Evolutionary conservation across 2,797 vertebrate species (phyloP), one percentile per base, ranked within the genome.

Genomic region (Lithobates pipiens): DNA sequence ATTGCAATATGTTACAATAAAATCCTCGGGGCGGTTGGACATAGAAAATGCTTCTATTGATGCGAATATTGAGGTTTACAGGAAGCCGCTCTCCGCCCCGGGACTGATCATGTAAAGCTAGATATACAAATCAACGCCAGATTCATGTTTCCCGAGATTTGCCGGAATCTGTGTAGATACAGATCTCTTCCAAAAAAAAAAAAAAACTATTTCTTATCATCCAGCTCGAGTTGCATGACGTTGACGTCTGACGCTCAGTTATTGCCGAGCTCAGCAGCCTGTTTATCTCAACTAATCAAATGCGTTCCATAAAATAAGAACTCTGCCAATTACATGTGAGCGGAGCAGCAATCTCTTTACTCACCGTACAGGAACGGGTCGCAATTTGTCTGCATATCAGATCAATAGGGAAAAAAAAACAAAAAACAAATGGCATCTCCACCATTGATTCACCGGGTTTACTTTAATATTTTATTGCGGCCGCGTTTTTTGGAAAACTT

Each of bases 371-470:
- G 69, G 36, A 79, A n/a, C 18, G 83, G 27, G n/a, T 32, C 18
- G 61, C 69, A 74, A 69, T 85, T 80, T 85, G 61, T 76, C 84
- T 70, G 77, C 77, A 70, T 54, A 32, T 76, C 36, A 69, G 71
- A 80, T 80, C 77, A 44, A 81, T 86, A 86, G 10, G 13, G 81
- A 73, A 67, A n/a, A n/a, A n/a, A n/a, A n/a, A n/a, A n/a, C n/a
- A 86, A 67, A 86, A 85, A n/a, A n/a, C 70, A 77, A 86, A 76
- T 81, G 70, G 72, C 84, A 68, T 34, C 78, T 57, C 76, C 42
- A 44, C 39, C 78, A 86, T 86, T 46, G 72, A 81, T 86, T 63
- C 72, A 9, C 46, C 68, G 61, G 69, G 21, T 63, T 76, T 71
- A 63, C 73, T 34, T 81, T 32, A 57, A 81, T 71, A 71, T 44